Conservation (phyloP, 1,140 invertebrate genomes). For the Drosophila suzukii region DNA sequence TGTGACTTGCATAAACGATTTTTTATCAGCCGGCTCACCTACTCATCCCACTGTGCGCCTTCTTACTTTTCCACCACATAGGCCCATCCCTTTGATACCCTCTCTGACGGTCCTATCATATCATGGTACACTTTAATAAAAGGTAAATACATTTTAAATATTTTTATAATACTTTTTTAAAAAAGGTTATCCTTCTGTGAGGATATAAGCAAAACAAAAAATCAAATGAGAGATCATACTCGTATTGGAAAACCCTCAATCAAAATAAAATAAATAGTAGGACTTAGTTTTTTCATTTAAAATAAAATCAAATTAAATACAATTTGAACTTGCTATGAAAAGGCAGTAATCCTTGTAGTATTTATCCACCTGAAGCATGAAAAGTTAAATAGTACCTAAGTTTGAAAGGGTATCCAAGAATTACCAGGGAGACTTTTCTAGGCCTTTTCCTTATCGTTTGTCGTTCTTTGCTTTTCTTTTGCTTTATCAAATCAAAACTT, state of each 20-base stretch:
- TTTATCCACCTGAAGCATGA: neutral
- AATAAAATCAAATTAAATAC: too few relatives aligned
- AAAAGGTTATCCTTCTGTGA: too few relatives aligned
- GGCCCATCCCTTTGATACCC: neutral
- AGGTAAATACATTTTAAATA: neutral
- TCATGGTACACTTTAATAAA: neutral
- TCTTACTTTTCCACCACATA: neutral
- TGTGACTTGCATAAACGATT: constrained; percentile 79
- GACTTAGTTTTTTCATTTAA: too few relatives aligned
- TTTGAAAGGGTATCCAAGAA: constrained; percentile 10
- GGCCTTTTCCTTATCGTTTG: constrained; percentile 47
- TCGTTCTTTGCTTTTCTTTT: constrained; percentile 45
- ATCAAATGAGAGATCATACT: too few relatives aligned
- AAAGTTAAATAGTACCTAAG: neutral
- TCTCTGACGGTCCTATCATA: neutral
- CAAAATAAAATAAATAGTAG: neutral
- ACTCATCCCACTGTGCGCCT: constrained; percentile 29
- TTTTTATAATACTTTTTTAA: neutral
- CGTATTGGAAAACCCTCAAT: neutral
- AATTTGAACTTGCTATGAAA: too few relatives aligned
- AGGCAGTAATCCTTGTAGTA: neutral
- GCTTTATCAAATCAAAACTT: constrained; percentile 81
- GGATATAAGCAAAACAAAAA: too few relatives aligned
- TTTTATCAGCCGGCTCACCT: constrained; percentile 64
- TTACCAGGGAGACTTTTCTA: neutral